A percentile compares a stretch with the other conserved stretches of the same genome.
Conservation (phyloP, 1,140 invertebrate genomes). For the Schlechtendalia chinensis region DNA sequence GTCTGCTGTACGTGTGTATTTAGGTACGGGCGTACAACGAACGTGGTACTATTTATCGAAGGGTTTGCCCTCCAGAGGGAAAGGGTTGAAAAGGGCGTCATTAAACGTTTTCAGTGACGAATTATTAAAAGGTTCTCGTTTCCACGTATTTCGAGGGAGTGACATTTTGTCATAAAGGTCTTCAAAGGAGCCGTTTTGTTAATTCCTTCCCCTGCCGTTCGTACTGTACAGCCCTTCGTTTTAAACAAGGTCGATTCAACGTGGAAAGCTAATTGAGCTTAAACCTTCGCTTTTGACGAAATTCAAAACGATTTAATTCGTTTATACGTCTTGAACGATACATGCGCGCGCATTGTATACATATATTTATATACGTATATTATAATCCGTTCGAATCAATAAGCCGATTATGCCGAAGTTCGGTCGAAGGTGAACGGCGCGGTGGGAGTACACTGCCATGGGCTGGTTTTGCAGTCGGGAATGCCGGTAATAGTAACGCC, state of each 20-base stretch:
- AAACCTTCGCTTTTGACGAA: constrained; percentile 43
- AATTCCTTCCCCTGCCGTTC: constrained; percentile 4
- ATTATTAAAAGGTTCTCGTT: constrained; percentile 46
- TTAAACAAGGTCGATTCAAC: constrained; percentile 32
- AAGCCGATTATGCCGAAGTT: constrained; percentile 28
- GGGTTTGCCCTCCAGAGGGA: background rate
- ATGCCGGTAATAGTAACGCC: too few relatives aligned
- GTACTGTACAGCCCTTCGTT: background rate
- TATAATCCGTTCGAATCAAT: constrained; percentile 35
- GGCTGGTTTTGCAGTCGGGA: background rate
- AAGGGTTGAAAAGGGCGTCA: constrained; percentile 46
- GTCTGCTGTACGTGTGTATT: too few relatives aligned
- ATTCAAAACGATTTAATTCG: constrained; percentile 43
- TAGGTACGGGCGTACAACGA: too few relatives aligned
- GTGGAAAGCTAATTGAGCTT: constrained; percentile 45
- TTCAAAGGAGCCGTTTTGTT: constrained; percentile 46
- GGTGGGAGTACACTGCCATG: background rate
- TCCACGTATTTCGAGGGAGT: constrained; percentile 34
- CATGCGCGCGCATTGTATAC: background rate
- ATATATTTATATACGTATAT: background rate
- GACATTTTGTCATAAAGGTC: constrained; percentile 50
- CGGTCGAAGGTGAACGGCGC: background rate
- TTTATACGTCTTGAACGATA: constrained; percentile 33
- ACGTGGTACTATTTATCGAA: background rate
- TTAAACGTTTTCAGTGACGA: constrained; percentile 49